Evolutionary conservation across 2,888 invertebrate genomes (phyloP), one percentile per base, ranked within the genome.

Genomic region (Arrhopalites spinosus): DNA sequence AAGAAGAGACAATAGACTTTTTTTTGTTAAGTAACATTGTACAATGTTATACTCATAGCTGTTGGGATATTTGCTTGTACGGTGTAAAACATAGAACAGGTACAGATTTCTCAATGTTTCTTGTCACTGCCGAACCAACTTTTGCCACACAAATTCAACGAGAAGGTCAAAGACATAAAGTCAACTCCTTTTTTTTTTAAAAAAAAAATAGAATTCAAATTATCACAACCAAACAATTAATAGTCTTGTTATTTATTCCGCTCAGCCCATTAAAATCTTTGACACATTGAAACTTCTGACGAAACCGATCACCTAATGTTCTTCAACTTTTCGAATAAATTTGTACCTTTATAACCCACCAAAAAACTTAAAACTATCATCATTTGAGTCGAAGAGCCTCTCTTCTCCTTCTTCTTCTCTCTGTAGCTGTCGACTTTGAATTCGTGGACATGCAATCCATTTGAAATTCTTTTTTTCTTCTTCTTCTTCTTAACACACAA

Each of bases 161-260:
- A 70, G 75, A 75, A 75, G 75, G 75, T 75, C 75, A 75, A 75
- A 75, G 47, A 36, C 75, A 75, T 75, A 75, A 70, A 75, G 47
- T 30, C 64, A 67, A 67, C 25, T 30, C 25, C 23, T 8, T 56
- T 1, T 56, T 7, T 2, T 13, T 47, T 23, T 53, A 23, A 8
- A 30, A 27, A 23, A 25, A 29, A 64, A 13, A 25, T 43, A 20
- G 36, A 63, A 68, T n/a, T 68, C 47, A 69, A 75, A 75, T 75
- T 75, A 75, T 64, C 75, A 75, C 75, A 75, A 11, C 50, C 64
- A 75, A 75, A 29, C 75, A 70, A 75, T 75, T 70, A 74, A 74
- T 74, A 68, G 74, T 68, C 67, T 74, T 59, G 23, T 45, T 74
- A 43, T 56, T n/a, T 47, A 67, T 74, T 68, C 61, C 50, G 61